A percentile compares a stretch with the other conserved stretches of the same genome.
These are phyloP conservation scores for Volucella inflata DNA, from an alignment of 2,888 invertebrate species.

Conservation along the genomic window DNA sequence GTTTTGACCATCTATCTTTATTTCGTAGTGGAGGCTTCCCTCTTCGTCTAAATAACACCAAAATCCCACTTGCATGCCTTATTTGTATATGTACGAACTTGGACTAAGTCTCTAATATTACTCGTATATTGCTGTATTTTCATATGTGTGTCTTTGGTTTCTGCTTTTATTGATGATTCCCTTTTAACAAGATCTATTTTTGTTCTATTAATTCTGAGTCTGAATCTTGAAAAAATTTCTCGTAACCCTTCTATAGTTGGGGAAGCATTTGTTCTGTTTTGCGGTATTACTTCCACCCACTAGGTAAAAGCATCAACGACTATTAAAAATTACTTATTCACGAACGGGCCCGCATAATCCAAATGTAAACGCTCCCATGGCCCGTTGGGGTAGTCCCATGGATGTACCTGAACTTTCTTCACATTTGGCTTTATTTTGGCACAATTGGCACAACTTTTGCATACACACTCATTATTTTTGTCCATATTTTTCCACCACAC, in stretches of 20 bases:
- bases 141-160: background rate
- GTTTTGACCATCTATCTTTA: no score
- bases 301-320: conserved; percentile 45
- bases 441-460: conserved; percentile 36
- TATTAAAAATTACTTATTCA: conserved; percentile 19
- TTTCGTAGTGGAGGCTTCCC: no score
- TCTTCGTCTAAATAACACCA: no score
- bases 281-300: conserved; percentile 46
- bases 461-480: conserved; percentile 39
- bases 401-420: background rate
- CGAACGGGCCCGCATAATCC: conserved; percentile 17
- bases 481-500: conserved; percentile 1
- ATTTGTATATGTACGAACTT: no score
- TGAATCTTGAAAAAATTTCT: conserved; percentile 42
- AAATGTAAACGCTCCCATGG: conserved; percentile 26
- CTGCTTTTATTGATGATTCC: background rate
- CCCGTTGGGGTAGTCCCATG: background rate
- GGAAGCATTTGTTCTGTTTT: background rate
- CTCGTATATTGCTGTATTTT: no score
- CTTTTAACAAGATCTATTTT: no score
- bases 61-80: no score
- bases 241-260: conserved; percentile 21
- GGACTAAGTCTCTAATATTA: no score
- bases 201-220: no score
- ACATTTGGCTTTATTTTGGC: conserved; percentile 20